These are phyloP conservation scores for Menura novaehollandiae DNA, from an alignment of 2,113 vertebrate genomes.

Conservation along the genomic window DNA sequence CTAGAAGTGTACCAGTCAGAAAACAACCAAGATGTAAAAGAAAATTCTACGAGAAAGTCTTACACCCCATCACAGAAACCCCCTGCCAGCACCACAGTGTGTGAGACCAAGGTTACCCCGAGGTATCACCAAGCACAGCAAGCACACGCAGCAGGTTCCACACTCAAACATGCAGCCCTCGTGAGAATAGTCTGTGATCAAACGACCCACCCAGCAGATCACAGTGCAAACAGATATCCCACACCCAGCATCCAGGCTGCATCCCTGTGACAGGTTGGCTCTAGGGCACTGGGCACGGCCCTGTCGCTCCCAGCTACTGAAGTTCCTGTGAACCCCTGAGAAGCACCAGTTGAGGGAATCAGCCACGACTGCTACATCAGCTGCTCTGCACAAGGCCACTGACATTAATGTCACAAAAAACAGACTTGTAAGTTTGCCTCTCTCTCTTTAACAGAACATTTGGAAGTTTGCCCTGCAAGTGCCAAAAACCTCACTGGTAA, in stretches of 20 bases:
- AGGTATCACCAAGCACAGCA: background rate
- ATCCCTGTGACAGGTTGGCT: background rate
- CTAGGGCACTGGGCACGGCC: background rate
- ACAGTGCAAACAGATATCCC: background rate
- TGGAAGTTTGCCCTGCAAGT: slow-evolving; percentile 11
- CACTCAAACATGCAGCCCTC: background rate
- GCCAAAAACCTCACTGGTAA: background rate
- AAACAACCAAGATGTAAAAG: background rate
- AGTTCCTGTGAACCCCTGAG: background rate
- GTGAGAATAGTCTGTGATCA: background rate
- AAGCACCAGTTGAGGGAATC: slow-evolving; percentile 16
- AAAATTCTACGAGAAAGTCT: background rate
- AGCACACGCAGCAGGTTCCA: background rate
- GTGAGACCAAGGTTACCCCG: background rate
- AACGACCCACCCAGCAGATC: background rate
- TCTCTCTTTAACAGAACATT: background rate
- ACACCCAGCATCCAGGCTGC: background rate
- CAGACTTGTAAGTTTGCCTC: background rate
- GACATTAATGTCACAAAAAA: background rate
- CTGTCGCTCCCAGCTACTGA: background rate
- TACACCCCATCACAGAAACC: fast-evolving
- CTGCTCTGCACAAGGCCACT: background rate
- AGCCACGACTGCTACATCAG: slow-evolving; percentile 17
- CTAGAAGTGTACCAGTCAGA: background rate
- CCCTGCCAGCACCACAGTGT: background rate